Percentiles rank a stretch among this genome's conserved stretches.
phyloP scores from a whole-genome alignment of 2,113 vertebrate genomes.

The Nanorana parkeri region DNA sequence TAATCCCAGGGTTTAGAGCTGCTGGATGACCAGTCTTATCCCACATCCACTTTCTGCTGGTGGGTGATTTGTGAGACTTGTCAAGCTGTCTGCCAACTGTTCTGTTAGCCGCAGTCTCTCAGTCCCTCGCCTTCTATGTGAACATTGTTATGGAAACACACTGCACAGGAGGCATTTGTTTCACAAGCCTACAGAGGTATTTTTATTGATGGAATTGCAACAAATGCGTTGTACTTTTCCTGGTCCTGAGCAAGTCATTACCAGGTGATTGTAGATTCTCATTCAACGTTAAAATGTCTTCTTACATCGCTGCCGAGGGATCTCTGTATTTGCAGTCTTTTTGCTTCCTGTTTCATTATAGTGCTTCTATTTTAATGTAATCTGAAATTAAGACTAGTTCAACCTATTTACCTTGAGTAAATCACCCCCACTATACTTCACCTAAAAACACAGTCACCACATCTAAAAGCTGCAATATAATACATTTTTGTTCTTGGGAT shows the following conservation, averaged over 20 bases:
- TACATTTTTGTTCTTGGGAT: too few relatives aligned
- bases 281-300: too few relatives aligned
- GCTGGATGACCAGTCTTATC: conserved; percentile 15
- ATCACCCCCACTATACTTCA: too few relatives aligned
- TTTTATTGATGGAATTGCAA: neutral
- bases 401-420: too few relatives aligned
- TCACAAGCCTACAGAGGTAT: neutral
- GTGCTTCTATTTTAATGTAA: too few relatives aligned
- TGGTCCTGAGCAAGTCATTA: neutral
- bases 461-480: too few relatives aligned
- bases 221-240: neutral
- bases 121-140: conserved; percentile 3
- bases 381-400: too few relatives aligned
- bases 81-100: conserved; percentile 18
- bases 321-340: too few relatives aligned
- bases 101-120: conserved; percentile 15
- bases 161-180: neutral
- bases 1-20: conserved; percentile 25
- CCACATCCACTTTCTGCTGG: conserved; percentile 34
- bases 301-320: too few relatives aligned
- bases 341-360: too few relatives aligned
- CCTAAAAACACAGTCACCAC: too few relatives aligned
- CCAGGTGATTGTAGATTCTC: neutral
- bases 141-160: conserved; percentile 23
- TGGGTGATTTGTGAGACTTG: conserved; percentile 19